A percentile compares a stretch with the other conserved stretches of the same genome.
Conservation (phyloP, 2,888 invertebrate genomes). For the Oscheius sp. region DNA sequence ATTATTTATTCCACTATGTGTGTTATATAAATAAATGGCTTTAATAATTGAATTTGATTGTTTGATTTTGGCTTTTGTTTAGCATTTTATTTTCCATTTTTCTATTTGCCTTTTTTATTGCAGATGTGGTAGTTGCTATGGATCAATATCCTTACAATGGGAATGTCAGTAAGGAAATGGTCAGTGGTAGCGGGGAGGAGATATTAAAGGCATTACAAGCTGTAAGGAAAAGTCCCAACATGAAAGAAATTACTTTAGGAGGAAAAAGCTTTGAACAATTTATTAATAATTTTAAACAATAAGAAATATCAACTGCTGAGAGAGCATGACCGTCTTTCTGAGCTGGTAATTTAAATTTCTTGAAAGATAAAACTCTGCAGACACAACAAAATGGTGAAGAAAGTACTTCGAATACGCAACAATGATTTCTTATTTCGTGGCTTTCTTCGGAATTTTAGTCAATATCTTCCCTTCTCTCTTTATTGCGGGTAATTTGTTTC, state of each 20-base stretch:
- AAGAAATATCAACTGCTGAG: background rate
- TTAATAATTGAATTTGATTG: no score
- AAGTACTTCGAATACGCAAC: no score
- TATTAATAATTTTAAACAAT: background rate
- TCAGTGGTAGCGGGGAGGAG: no score
- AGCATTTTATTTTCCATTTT: background rate
- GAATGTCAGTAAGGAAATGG: no score
- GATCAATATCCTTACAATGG: no score
- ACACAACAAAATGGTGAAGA: no score
- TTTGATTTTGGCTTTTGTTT: background rate
- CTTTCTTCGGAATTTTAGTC: no score
- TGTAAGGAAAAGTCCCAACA: background rate
- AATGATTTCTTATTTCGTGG: no score
- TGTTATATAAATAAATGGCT: no score
- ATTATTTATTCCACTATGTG: background rate
- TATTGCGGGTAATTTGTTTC: no score
- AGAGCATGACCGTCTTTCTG: conserved; percentile 9
- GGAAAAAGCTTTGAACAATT: background rate
- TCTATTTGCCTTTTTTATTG: background rate
- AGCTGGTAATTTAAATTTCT: background rate
- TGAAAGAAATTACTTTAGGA: background rate
- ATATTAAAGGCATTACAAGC: background rate
- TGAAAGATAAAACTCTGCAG: no score
- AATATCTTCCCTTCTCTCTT: no score
- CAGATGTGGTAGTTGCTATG: background rate